These are phyloP conservation scores for Verasper variegatus DNA, from an alignment of 2,113 vertebrate genomes.

Conservation along the genomic window DNA sequence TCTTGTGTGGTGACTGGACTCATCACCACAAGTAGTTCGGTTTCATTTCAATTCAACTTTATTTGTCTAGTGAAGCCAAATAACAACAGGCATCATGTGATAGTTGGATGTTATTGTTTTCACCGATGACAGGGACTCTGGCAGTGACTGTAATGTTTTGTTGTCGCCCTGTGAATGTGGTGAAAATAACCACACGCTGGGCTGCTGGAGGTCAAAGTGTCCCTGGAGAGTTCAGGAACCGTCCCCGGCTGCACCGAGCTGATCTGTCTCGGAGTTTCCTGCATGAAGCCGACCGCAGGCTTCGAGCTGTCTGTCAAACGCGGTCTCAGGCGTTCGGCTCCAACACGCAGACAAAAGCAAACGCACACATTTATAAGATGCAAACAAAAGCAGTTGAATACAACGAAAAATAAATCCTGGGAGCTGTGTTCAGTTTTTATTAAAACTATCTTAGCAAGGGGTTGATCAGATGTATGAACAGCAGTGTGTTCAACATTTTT, in stretches of 20 bases:
- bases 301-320: conserved; percentile 74
- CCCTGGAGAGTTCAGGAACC: conserved; percentile 40
- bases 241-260: conserved; percentile 72
- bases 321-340: conserved; percentile 36
- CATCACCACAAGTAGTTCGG: conserved; percentile 27
- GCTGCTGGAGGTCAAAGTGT: conserved; percentile 13
- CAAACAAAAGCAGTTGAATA: neutral
- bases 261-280: conserved; percentile 85
- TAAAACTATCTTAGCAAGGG: too few species aligned
- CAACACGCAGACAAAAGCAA: conserved; percentile 16
- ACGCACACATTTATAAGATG: neutral
- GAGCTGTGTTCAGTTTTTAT: too few species aligned
- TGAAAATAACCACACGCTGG: conserved; percentile 22
- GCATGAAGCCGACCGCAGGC: conserved; percentile 61
- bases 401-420: too few species aligned
- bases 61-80: too few species aligned
- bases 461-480: too few species aligned
- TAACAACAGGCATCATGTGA: too few species aligned
- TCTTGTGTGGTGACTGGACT: conserved; percentile 65
- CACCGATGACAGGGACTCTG: neutral
- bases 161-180: conserved; percentile 5
- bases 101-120: too few species aligned
- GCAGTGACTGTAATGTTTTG: neutral
- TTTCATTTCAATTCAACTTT: neutral
- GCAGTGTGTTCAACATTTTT: too few species aligned